A percentile compares a stretch with the other conserved stretches of the same genome.
Conservation (phyloP, 2,797 vertebrate species). For the Pachyuromys duprasi region DNA sequence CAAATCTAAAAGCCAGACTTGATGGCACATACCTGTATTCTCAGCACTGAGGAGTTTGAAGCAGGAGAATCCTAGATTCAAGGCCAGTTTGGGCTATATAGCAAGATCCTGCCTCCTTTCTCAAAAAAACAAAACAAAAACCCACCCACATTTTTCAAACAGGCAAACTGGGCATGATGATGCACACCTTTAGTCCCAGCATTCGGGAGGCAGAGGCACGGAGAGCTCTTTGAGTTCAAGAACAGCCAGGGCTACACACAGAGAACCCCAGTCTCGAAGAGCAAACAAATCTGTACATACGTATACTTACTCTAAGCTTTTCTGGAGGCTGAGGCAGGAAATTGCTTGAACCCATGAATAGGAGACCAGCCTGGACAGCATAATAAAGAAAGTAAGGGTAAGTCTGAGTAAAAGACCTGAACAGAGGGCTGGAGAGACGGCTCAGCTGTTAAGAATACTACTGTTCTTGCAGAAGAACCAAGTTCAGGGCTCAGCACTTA, state of each 20-base stretch:
- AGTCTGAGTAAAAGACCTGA: neutral
- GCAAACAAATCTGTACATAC: neutral
- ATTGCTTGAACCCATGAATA: neutral
- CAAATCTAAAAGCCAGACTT: neutral
- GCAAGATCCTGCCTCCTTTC: neutral
- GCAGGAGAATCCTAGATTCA: neutral
- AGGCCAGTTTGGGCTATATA: neutral
- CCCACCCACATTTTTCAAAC: neutral
- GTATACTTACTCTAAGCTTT: neutral
- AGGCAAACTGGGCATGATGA: no score
- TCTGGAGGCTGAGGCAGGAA: neutral
- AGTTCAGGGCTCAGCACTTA: neutral
- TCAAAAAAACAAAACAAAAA: neutral
- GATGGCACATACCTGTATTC: neutral
- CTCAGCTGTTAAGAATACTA: neutral
- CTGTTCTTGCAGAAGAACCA: neutral
- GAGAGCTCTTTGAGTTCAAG: no score
- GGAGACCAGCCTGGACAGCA: neutral
- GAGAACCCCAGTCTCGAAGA: no score
- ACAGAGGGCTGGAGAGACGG: neutral
- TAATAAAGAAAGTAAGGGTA: neutral
- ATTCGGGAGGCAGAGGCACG: no score
- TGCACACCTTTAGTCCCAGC: no score
- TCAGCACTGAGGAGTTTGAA: neutral
- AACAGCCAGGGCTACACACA: no score